Conservation (phyloP, 2,113 vertebrate genomes). For the Ivindomyrus marchei region DNA sequence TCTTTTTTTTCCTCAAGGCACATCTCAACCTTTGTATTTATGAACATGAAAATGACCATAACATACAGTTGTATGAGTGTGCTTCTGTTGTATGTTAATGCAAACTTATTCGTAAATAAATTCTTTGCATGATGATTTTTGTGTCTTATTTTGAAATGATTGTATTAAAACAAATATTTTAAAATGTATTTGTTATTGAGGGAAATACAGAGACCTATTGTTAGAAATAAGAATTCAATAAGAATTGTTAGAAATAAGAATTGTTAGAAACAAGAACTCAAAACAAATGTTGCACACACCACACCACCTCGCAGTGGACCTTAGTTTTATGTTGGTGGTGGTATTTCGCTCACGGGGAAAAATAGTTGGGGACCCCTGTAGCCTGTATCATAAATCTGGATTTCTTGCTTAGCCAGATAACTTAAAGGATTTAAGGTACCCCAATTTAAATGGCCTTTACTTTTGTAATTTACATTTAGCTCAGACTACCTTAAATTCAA, state of each 20-base stretch:
- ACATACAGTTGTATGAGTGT: constrained; percentile 50
- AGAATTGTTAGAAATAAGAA: not conserved
- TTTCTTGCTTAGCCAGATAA: not conserved
- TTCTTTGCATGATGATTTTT: constrained; percentile 61
- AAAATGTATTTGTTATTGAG: not conserved
- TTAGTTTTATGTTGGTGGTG: not conserved
- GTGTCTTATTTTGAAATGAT: constrained; percentile 6
- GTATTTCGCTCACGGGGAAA: not conserved
- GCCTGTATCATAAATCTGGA: not conserved
- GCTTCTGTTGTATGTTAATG: constrained; percentile 58
- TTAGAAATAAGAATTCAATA: too few species aligned
- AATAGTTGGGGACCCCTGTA: not conserved
- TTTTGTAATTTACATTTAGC: not conserved
- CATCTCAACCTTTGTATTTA: constrained; percentile 51
- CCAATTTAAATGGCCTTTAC: not conserved
- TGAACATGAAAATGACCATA: constrained; percentile 51
- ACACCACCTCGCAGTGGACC: not conserved
- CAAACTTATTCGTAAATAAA: constrained; percentile 66
- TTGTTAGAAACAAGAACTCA: not conserved
- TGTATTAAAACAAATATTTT: not conserved
- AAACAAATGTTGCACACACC: not conserved
- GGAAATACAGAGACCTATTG: not conserved
- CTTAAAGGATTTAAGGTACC: not conserved
- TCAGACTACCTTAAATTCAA: not conserved
- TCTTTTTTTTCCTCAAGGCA: constrained; percentile 47